Evolutionary conservation across 2,888 invertebrate species (phyloP).

Genomic region (Oscheius myriophilus): DNA sequence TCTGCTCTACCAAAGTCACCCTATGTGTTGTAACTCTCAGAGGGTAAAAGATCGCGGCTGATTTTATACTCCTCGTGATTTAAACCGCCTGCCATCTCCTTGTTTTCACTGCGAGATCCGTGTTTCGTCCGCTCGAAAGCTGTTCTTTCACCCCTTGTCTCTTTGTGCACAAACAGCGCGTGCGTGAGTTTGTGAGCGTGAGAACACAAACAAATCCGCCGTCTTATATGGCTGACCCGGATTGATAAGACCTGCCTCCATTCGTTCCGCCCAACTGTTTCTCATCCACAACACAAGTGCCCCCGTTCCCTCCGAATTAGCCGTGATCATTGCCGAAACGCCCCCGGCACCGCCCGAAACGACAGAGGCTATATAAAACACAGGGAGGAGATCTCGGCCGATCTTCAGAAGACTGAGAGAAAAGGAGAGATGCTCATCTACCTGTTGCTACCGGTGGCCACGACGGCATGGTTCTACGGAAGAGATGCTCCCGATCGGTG

Average conservation of each 20-base stretch:
- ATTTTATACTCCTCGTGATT: too few relatives aligned
- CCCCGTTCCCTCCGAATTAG: conserved; percentile 9
- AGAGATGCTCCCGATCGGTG: conserved; percentile 52
- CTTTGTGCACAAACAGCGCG: background rate
- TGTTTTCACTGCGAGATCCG: too few relatives aligned
- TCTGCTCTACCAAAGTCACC: too few relatives aligned
- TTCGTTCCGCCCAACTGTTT: too few relatives aligned
- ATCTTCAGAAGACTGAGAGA: too few relatives aligned
- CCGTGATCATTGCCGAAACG: background rate
- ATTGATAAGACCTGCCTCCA: conserved; percentile 4
- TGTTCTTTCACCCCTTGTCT: too few relatives aligned
- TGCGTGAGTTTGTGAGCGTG: conserved; percentile 15
- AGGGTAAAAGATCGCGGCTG: too few relatives aligned
- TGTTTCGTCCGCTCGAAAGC: too few relatives aligned
- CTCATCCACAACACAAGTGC: conserved; percentile 1
- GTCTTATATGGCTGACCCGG: background rate
- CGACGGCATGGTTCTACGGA: conserved; percentile 52
- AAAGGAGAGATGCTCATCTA: conserved; percentile 2
- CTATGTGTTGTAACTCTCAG: too few relatives aligned
- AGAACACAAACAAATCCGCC: conserved; percentile 6
- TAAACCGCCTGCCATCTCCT: too few relatives aligned
- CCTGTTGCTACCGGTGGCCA: conserved; percentile 7
- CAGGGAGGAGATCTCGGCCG: too few relatives aligned
- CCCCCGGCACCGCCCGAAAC: background rate
- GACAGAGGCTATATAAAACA: background rate